These are phyloP conservation scores for Acheta domesticus DNA, from an alignment of 2,888 invertebrate genomes.

Conservation along the genomic window DNA sequence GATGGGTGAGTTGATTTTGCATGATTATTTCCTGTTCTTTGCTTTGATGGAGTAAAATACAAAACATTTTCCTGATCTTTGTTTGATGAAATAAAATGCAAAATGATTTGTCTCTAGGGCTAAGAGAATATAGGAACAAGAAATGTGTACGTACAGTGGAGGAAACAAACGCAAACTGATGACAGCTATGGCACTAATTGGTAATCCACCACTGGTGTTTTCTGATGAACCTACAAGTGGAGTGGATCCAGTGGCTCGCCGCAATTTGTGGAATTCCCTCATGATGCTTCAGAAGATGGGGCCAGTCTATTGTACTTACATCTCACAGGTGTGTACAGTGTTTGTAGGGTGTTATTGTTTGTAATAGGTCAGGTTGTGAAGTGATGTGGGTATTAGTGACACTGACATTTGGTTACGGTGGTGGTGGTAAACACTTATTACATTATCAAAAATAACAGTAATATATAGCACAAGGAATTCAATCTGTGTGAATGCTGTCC, in stretches of 20 bases:
- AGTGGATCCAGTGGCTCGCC: constrained; percentile 65
- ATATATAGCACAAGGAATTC: no score
- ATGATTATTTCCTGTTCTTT: not conserved
- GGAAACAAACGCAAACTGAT: constrained; percentile 77
- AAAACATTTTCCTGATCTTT: no score
- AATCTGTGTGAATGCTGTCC: no score
- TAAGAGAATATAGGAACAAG: constrained; percentile 32
- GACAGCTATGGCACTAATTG: constrained; percentile 71
- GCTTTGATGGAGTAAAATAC: not conserved
- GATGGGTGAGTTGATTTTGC: constrained; percentile 34
- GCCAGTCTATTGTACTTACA: constrained; percentile 62
- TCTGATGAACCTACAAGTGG: constrained; percentile 74
- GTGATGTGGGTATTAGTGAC: not conserved
- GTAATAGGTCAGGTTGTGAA: not conserved
- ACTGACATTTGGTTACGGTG: not conserved
- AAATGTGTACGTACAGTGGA: constrained; percentile 57
- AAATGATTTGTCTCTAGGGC: constrained; percentile 24
- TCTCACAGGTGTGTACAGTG: constrained; percentile 62
- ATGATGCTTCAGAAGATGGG: constrained; percentile 51
- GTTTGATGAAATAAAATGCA: no score
- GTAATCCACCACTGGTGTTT: constrained; percentile 63
- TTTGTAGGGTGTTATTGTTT: no score
- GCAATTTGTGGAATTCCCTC: constrained; percentile 63
- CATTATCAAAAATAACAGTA: no score
- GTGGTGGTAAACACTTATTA: no score